A percentile compares a stretch with the other conserved stretches of the same genome.
Evolutionary conservation across 2,113 vertebrate species (phyloP).

Genomic region (Zosterops borbonicus): DNA sequence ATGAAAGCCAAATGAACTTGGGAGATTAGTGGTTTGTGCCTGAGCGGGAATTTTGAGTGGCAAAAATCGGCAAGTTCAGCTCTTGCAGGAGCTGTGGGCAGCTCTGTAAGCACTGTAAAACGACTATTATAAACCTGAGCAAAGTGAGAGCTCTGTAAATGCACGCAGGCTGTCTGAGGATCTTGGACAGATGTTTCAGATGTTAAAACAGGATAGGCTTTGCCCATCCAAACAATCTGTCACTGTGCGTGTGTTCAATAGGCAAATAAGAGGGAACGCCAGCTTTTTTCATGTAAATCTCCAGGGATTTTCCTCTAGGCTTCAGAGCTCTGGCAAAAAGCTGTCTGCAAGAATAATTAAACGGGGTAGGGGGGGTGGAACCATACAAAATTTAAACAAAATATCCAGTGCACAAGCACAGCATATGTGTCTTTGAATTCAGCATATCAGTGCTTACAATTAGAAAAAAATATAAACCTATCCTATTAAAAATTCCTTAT

Average conservation of each 20-base stretch:
- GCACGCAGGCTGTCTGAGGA: neutral
- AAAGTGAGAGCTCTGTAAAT: constrained; percentile 8
- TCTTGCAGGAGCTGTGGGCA: neutral
- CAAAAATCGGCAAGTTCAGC: neutral
- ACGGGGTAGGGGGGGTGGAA: fast-evolving
- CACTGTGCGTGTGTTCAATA: constrained; percentile 39
- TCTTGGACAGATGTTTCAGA: constrained; percentile 46
- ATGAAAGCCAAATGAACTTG: neutral
- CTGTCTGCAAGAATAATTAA: constrained; percentile 54
- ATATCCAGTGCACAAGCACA: neutral
- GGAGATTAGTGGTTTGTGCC: neutral
- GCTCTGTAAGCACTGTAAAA: neutral
- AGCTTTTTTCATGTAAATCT: constrained; percentile 65
- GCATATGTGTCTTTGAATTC: neutral
- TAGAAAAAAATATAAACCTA: neutral
- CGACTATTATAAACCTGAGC: neutral
- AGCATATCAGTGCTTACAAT: neutral
- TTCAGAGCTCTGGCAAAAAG: constrained; percentile 54
- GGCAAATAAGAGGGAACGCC: constrained; percentile 37
- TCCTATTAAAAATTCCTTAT: neutral
- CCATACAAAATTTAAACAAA: neutral
- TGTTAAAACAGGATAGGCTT: constrained; percentile 48
- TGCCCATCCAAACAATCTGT: constrained; percentile 62
- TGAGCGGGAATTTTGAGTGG: neutral
- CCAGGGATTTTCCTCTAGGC: constrained; percentile 43